Evolutionary conservation across 2,888 invertebrate species (phyloP).

Genomic region (Leucophora obtusa): DNA sequence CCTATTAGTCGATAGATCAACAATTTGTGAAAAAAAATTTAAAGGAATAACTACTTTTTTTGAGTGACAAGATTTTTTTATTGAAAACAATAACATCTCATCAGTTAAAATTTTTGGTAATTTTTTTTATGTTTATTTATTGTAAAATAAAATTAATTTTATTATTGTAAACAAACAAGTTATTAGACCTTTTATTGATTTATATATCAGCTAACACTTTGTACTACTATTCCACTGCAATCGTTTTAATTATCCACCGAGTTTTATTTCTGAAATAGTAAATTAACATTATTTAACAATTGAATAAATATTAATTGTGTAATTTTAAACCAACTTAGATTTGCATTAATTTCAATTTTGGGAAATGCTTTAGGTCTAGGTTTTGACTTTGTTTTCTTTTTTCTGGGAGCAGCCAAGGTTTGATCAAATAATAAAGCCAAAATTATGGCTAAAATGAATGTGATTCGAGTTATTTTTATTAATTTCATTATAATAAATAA

Average conservation of each 20-base stretch:
- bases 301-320: no score
- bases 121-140: no score
- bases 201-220: not conserved
- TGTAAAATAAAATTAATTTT: no score
- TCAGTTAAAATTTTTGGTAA: no score
- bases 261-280: not conserved
- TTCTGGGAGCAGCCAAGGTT: constrained; percentile 20
- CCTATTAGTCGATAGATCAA: no score
- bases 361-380: constrained; percentile 21
- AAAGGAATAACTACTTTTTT: no score
- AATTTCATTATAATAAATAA: constrained; percentile 38
- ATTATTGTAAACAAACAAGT: not conserved
- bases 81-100: no score
- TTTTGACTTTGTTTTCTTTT: constrained; percentile 18
- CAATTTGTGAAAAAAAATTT: no score
- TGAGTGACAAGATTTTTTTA: no score
- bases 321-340: constrained; percentile 33
- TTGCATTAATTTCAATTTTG: constrained; percentile 28
- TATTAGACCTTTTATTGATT: not conserved
- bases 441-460: constrained; percentile 38
- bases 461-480: constrained; percentile 18
- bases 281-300: no score
- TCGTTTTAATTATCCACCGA: not conserved
- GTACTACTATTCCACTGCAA: no score
- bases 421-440: constrained; percentile 33